Conservation (phyloP, 2,113 vertebrate species). For the Nothobranchius furzeri region DNA sequence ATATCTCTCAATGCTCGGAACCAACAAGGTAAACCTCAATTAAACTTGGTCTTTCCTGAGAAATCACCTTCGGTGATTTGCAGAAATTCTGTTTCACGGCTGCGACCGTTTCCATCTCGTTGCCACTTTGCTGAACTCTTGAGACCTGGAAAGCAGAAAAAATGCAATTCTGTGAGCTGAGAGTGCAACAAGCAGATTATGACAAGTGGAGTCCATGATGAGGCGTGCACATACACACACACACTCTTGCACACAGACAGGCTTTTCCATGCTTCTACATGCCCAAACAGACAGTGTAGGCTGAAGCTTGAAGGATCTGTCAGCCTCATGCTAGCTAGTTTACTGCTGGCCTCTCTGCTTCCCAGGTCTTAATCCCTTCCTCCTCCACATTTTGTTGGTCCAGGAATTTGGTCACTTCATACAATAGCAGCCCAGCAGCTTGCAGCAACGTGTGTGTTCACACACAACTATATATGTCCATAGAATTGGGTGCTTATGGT, state of each 20-base stretch:
- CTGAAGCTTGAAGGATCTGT: constrained; percentile 45
- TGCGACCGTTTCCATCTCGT: constrained; percentile 9
- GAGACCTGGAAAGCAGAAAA: constrained; percentile 41
- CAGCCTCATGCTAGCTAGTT: constrained; percentile 55
- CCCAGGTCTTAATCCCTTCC: constrained; percentile 54
- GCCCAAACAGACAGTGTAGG: constrained; percentile 35
- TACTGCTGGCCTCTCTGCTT: constrained; percentile 43
- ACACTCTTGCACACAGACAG: constrained; percentile 24
- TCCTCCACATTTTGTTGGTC: constrained; percentile 57
- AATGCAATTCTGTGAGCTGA: constrained; percentile 38
- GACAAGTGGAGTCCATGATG: constrained; percentile 48
- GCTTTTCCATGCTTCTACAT: constrained; percentile 21
- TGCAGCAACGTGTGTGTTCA: constrained; percentile 45
- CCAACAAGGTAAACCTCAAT: constrained; percentile 13
- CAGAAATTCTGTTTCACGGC: constrained; percentile 14
- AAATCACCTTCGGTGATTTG: constrained; percentile 11
- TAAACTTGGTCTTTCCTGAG: constrained; percentile 1
- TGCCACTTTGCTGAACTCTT: constrained; percentile 20
- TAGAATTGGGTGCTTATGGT: not conserved
- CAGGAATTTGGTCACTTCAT: constrained; percentile 54
- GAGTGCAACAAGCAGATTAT: constrained; percentile 44
- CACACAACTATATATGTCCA: constrained; percentile 3
- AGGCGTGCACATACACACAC: constrained; percentile 27
- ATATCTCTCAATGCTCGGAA: constrained; percentile 11
- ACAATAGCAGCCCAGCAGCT: constrained; percentile 56